phyloP scores from a whole-genome alignment of 2,797 vertebrate species.

The Graptemys geographica region DNA sequence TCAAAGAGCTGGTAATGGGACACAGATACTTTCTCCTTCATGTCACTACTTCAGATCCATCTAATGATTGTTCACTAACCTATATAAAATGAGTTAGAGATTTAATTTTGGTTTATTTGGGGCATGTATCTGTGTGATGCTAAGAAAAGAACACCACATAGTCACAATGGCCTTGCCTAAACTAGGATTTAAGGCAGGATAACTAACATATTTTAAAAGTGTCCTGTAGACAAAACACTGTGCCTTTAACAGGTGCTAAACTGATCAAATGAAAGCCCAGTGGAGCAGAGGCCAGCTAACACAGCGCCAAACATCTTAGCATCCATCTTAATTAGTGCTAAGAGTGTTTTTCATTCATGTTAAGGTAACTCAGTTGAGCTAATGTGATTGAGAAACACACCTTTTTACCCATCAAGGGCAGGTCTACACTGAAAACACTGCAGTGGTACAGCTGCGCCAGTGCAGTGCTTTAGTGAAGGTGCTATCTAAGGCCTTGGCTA shows the following conservation, averaged over 20 bases:
- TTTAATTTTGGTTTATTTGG: neutral
- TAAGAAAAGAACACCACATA: neutral
- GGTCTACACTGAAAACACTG: constrained; percentile 42
- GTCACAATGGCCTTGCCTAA: neutral
- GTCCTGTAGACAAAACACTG: neutral
- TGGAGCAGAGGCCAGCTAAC: neutral
- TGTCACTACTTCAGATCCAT: neutral
- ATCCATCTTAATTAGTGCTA: neutral
- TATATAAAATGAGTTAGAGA: neutral
- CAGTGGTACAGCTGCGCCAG: neutral
- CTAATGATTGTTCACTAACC: neutral
- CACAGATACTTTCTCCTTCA: neutral
- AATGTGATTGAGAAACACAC: constrained; percentile 62
- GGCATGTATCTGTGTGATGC: neutral
- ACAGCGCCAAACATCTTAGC: neutral
- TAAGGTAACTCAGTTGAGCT: constrained; percentile 56
- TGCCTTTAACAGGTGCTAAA: neutral
- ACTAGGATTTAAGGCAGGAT: neutral
- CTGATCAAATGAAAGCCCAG: neutral
- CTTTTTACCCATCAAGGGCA: constrained; percentile 63
- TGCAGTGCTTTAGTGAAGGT: too few relatives aligned
- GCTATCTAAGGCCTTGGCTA: too few relatives aligned
- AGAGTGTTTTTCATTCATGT: constrained; percentile 49
- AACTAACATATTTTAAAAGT: neutral
- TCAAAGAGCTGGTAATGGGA: neutral